A percentile compares a stretch with the other conserved stretches of the same genome.
phyloP scores from a whole-genome alignment of 2,888 invertebrate genomes.

The Hypsopygia costalis region DNA sequence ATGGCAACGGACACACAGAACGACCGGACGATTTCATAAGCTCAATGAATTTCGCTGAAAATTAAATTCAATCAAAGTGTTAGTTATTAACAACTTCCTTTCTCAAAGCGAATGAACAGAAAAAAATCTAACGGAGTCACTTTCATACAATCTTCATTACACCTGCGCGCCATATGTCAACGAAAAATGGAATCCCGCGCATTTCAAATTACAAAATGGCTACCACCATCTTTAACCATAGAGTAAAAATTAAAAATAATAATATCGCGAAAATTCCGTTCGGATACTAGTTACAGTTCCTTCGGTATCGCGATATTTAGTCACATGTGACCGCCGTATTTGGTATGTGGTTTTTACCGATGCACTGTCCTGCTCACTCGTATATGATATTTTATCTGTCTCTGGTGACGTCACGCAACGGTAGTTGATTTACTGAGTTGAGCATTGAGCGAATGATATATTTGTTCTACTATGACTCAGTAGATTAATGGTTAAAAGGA shows the following conservation, averaged over 20 bases:
- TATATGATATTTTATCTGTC: constrained; percentile 27
- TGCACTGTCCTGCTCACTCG: constrained; percentile 33
- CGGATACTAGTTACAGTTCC: constrained; percentile 38
- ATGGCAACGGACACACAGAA: no score
- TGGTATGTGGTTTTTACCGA: constrained; percentile 68
- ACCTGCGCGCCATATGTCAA: not conserved
- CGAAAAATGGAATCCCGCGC: not conserved
- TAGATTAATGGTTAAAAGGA: no score
- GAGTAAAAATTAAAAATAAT: constrained; percentile 38
- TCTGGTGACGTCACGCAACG: constrained; percentile 65
- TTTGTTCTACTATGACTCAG: constrained; percentile 14
- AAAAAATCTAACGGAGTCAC: not conserved
- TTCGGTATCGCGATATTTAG: constrained; percentile 63
- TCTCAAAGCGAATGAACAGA: not conserved
- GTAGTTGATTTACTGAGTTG: constrained; percentile 39
- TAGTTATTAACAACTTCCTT: no score
- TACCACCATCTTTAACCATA: not conserved
- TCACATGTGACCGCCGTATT: constrained; percentile 74
- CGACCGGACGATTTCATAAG: no score
- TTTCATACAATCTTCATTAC: not conserved
- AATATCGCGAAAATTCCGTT: constrained; percentile 41
- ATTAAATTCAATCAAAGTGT: no score
- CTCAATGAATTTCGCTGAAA: no score
- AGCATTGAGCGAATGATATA: constrained; percentile 18
- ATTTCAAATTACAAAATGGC: not conserved